Evolutionary conservation across 2,797 vertebrate species (phyloP), one percentile per base, ranked within the genome.

Genomic region (Parotocinclus haroldoi): DNA sequence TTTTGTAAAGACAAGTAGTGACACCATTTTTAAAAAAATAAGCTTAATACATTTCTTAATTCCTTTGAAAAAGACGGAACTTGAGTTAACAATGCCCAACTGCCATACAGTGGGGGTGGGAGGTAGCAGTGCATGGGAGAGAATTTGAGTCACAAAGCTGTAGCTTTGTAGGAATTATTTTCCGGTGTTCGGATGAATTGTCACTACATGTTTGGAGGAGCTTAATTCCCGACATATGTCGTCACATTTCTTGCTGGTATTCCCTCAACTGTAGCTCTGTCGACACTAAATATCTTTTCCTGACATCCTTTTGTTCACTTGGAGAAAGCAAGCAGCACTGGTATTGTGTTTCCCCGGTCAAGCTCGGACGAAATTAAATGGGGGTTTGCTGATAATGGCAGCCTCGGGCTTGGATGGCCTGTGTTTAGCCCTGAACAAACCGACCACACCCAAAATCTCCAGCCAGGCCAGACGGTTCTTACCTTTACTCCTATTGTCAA

Each of bases 381-480:
- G 60, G 67, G 51, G 63, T 60, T 27, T 53, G 36, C 53, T 56
- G 68, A 65, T 70, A 72, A 58, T 66, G 48, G 49, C 60, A 49
- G 19, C 58, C 57, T 63, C 1, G 40, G 52, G 62, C 44, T 46
- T 19, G 7, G 10, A 46, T 37, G 50, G 59, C 59, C 46, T 11
- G 14, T 57, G 52, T 57, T 67, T 72, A 69, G 51, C 67, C 49
- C 51, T 64, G 56, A 63, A 52, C 46, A 71, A 68, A 68, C 39
- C 36, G 17, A 63, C 76, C 76, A 78, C 76, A 76, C 73, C 76
- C 73, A 11, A 58, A 65, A 73, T 68, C 27, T 65, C 65, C 9
- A 0, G 0, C n/a, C 40, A 17, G 42, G 38, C 10, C 42, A 64
- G 53, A 40, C 19, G 50, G 38, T 51, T 39, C 40, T 56, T 57